Base-by-base conservation (phyloP, 2,888 invertebrate genomes). In the Agapostemon virescens region DNA sequence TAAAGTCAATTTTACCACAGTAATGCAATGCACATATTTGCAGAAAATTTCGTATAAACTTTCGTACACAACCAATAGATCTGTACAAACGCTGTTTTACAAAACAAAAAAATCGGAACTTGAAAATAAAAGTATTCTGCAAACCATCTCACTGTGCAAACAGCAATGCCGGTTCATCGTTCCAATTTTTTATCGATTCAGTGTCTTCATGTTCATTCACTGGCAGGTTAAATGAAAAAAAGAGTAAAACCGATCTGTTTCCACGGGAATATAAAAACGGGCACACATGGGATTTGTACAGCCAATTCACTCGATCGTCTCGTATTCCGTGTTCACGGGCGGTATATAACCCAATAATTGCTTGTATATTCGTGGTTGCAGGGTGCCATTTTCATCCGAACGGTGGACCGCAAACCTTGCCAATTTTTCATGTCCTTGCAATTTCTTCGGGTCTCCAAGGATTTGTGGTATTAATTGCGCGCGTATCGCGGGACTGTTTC, bases 391-490 rank as follows among this genome's bases (percentile, higher is more conserved):
- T 52, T 42, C 58, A 67, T 40, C 64, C 45, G 11, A 49, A n/a
- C 26, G 6, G 5, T 55, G 26, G 15, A 55, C 15, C 1, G 26
- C 15, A 55, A 26, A 15, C 1, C 15, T 26, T 5, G 23, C 1
- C 13, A 23, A 67, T 67, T 79, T 69, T 79, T 74, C 67, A 70
- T 61, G 80, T 66, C n/a, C n/a, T 42, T 4, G 30, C 49, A n/a
- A 67, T 78, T 73, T 69, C 30, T 52, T 52, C 23, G 36, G 0
- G 1, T 15, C 69, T 13, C 30, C 0, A 20, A 9, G 58, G 13
- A 11, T 40, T 26, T 26, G 64, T 49, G 38, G 30, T 26, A 33
- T 38, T 26, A 26, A 20, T 63, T 74, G 15, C 69, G 4, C 40
- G 5, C 36, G 23, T 42, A 42, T 6, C 13, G 45, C 20, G 9